These are phyloP conservation scores for Scomber scombrus DNA, from an alignment of 2,113 vertebrate species.

Conservation along the genomic window DNA sequence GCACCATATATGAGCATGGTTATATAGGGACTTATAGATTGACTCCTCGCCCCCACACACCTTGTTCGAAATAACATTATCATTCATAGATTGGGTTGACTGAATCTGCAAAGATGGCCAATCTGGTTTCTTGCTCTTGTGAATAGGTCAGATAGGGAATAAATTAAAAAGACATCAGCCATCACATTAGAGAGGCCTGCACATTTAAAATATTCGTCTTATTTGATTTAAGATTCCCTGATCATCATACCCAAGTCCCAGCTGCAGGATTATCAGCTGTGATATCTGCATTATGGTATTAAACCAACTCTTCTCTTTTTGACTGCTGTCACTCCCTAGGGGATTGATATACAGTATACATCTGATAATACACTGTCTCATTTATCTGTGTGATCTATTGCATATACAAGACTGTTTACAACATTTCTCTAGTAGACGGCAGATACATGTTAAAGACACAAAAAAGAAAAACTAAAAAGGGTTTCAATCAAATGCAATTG, in stretches of 20 bases:
- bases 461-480: background rate
- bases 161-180: constrained; percentile 73
- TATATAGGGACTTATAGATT: constrained; percentile 63
- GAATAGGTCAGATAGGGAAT: constrained; percentile 67
- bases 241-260: constrained; percentile 57
- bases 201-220: constrained; percentile 56
- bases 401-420: constrained; percentile 14
- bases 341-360: constrained; percentile 52
- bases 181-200: constrained; percentile 48
- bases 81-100: constrained; percentile 69
- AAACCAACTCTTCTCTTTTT: constrained; percentile 59
- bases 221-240: constrained; percentile 47
- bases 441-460: background rate
- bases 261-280: constrained; percentile 46
- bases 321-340: constrained; percentile 35
- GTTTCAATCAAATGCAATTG: background rate
- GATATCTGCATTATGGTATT: constrained; percentile 50
- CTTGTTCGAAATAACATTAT: constrained; percentile 72
- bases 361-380: constrained; percentile 24
- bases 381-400: constrained; percentile 26
- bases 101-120: constrained; percentile 59
- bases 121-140: constrained; percentile 43
- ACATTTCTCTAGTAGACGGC: background rate
- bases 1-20: constrained; percentile 19
- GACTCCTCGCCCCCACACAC: constrained; percentile 56